Evolutionary conservation across 2,797 vertebrate genomes (phyloP), one percentile per base, ranked within the genome.

Genomic region (Champsocephalus gunnari): DNA sequence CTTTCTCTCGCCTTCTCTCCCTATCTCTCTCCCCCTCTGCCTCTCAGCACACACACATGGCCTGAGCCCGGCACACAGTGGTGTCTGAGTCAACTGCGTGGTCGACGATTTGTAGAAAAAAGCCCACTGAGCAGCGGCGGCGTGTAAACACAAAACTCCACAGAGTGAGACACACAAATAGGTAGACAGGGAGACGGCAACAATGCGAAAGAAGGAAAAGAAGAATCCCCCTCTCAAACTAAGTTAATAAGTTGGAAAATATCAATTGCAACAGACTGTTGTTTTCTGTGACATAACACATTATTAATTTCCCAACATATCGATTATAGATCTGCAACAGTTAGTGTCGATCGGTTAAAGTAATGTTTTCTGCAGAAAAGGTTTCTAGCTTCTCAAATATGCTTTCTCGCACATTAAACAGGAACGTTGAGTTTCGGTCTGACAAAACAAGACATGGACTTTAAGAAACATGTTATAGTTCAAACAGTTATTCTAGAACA

Each of bases 1-100:
- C 43, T 71, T 54, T 66, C 24, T 60, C 59, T 49, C 57, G 53
- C 28, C 44, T 53, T 17, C 55, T 38, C 34, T 48, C 43, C 47
- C 16, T 14, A 71, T 75, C 38, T 65, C 16, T 54, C 44, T 44
- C 49, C 66, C 50, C 10, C 16, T 72, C 62, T 44, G 61, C 67
- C 50, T 79, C 61, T 49, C 51, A 72, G 48, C 54, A 66, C 60
- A 50, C 71, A 54, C 58, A 76, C 32, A 8, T 75, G 48, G 61
- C 77, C 64, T 51, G 44, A 73, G 21, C 55, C 71, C 67, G 66
- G 66, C 24, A 51, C 71, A 50, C 76, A 9, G 17, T 47, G 53
- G 24, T 61, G 82, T 80, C 80, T 84, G 81, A 85, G 78, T 87
- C 81, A 86, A 63, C 76, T 60, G 70, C 2, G 55, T 70, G 80